A percentile compares a stretch with the other conserved stretches of the same genome.
Evolutionary conservation across 2,113 vertebrate species (phyloP).

Genomic region (Callionymus lyra): DNA sequence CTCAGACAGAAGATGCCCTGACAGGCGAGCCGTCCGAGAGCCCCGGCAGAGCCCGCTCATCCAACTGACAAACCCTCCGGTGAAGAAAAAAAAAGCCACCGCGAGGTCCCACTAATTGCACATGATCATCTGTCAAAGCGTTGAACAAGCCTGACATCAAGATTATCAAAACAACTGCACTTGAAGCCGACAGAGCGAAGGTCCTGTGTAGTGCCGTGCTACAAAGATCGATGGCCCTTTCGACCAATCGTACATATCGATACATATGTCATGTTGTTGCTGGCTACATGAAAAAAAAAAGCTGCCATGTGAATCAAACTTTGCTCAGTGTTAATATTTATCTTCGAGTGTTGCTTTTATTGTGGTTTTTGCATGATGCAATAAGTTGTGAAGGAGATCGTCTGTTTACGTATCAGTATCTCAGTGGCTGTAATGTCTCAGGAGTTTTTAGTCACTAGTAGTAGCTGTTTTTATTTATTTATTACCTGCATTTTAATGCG

Average conservation of each 20-base stretch:
- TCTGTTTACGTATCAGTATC: conserved; percentile 57
- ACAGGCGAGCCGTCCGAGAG: conserved; percentile 45
- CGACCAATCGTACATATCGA: conserved; percentile 32
- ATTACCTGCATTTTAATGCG: conserved; percentile 44
- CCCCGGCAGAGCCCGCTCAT: conserved; percentile 27
- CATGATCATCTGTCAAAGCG: conserved; percentile 32
- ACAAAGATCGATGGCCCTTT: conserved; percentile 6
- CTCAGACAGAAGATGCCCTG: conserved; percentile 53
- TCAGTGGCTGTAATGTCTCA: conserved; percentile 61
- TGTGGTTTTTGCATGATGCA: conserved; percentile 56
- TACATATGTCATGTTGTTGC: conserved; percentile 30
- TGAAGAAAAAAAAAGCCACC: conserved; percentile 7
- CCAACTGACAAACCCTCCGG: conserved; percentile 37
- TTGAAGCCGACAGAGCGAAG: conserved; percentile 24
- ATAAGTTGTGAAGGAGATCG: conserved; percentile 25
- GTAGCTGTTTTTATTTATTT: conserved; percentile 50
- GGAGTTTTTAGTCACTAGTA: conserved; percentile 50
- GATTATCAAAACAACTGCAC: conserved; percentile 18
- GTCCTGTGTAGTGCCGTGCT: conserved; percentile 17
- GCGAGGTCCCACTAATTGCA: no score
- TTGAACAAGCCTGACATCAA: conserved; percentile 12
- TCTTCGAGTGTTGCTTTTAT: conserved; percentile 47
- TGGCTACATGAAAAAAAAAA: conserved; percentile 15
- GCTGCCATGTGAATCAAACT: conserved; percentile 24
- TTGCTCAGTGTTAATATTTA: conserved; percentile 44